These are phyloP conservation scores for Gallinago undulata DNA, from an alignment of 2,113 vertebrate genomes.

Conservation along the genomic window DNA sequence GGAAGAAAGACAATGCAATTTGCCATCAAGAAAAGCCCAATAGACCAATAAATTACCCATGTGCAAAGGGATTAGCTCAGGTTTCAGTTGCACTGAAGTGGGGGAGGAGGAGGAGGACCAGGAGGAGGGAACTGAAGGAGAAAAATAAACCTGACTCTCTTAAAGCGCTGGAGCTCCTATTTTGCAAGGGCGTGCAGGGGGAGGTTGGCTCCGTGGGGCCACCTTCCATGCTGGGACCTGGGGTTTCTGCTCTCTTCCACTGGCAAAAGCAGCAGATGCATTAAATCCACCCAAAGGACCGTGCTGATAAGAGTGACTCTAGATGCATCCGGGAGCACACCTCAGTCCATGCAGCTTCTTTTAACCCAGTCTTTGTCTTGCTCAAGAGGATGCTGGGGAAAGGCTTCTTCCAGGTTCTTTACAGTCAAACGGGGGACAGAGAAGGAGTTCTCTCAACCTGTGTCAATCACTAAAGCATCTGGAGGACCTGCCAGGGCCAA, in stretches of 20 bases:
- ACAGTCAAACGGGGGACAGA: neutral
- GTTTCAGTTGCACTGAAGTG: conserved; percentile 76
- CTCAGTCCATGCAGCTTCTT: neutral
- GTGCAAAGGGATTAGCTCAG: conserved; percentile 85
- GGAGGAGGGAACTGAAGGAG: conserved; percentile 29
- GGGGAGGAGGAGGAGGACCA: conserved; percentile 37
- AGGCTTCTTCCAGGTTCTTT: neutral
- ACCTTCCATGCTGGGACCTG: neutral
- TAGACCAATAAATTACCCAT: conserved; percentile 87
- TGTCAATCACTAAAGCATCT: neutral
- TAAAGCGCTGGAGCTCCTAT: conserved; percentile 73
- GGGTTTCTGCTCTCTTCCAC: neutral
- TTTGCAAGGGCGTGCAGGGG: conserved; percentile 1
- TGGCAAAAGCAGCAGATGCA: neutral
- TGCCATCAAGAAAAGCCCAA: conserved; percentile 85
- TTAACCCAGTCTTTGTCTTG: neutral
- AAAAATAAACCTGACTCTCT: conserved; percentile 67
- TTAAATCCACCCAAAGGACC: neutral
- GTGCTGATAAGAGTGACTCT: neutral
- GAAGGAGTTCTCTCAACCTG: neutral
- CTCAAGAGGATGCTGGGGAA: neutral
- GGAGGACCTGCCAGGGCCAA: neutral
- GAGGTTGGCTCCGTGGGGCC: neutral
- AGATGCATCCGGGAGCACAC: neutral
- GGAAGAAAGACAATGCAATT: conserved; percentile 88